A percentile compares a stretch with the other conserved stretches of the same genome.
These are phyloP conservation scores for Drosophila mojavensis DNA, from an alignment of 1,140 invertebrate genomes.

Conservation along the genomic window DNA sequence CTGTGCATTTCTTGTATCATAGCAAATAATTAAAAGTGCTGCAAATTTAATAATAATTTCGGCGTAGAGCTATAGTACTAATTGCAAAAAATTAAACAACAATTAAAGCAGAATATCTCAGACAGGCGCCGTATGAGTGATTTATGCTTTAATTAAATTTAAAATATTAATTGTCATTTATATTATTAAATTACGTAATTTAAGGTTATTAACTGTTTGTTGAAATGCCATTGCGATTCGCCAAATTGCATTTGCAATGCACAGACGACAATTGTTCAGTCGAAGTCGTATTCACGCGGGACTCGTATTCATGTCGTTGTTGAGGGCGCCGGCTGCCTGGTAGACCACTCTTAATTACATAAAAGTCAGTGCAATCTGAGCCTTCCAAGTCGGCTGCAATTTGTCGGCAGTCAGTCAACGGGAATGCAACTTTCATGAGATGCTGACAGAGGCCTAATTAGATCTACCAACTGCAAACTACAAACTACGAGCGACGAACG, in stretches of 20 bases:
- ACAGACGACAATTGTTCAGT: slow-evolving; percentile 45
- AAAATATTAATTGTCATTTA: neutral
- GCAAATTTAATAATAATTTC: too few relatives aligned
- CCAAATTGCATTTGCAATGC: slow-evolving; percentile 72
- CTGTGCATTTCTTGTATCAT: too few relatives aligned
- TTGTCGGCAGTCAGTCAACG: slow-evolving; percentile 58
- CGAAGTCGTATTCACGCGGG: slow-evolving; percentile 41
- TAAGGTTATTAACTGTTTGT: slow-evolving; percentile 18
- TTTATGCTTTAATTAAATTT: neutral
- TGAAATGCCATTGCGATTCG: slow-evolving; percentile 4
- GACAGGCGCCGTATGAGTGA: neutral
- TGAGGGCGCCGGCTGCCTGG: slow-evolving; percentile 35
- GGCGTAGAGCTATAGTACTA: neutral
- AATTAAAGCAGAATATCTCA: neutral
- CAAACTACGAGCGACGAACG: neutral
- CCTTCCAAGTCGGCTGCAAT: slow-evolving; percentile 60
- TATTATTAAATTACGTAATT: slow-evolving; percentile 6
- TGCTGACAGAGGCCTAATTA: slow-evolving; percentile 70
- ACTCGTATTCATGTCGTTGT: neutral
- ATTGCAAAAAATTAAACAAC: neutral
- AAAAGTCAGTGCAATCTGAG: slow-evolving; percentile 47
- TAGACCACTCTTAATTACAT: slow-evolving; percentile 69
- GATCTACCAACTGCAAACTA: slow-evolving; percentile 41
- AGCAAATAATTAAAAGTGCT: too few relatives aligned
- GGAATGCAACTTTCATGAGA: slow-evolving; percentile 69